phyloP scores from a whole-genome alignment of 2,113 vertebrate species.

The Stomatorhinus ivindoensis region DNA sequence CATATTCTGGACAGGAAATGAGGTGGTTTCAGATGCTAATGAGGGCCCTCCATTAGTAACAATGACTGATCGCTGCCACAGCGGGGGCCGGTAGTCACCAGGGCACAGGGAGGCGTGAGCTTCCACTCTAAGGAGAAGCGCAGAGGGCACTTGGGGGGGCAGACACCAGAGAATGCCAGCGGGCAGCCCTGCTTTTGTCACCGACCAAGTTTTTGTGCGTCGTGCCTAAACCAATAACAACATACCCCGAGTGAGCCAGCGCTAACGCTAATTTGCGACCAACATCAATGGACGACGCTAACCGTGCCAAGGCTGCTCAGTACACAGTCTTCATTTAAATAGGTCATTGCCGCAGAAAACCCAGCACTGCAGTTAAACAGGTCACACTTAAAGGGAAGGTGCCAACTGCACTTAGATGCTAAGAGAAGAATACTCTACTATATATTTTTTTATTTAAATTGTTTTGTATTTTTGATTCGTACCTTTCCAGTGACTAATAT shows the following conservation, averaged over 20 bases:
- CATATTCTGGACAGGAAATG: conserved; percentile 65
- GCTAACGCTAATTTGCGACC: background rate
- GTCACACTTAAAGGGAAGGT: background rate
- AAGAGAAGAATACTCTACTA: background rate
- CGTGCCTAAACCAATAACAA: background rate
- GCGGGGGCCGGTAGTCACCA: conserved; percentile 41
- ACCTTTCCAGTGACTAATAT: background rate
- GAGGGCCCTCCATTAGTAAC: conserved; percentile 62
- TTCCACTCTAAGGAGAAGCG: conserved; percentile 49
- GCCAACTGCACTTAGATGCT: background rate
- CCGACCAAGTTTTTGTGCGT: background rate
- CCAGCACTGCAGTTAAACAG: background rate
- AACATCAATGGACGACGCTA: background rate
- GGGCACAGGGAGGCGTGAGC: conserved; percentile 43
- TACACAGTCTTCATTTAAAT: background rate
- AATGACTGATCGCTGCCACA: conserved; percentile 63
- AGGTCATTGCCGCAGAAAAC: background rate
- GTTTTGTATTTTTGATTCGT: background rate
- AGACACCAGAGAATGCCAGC: background rate
- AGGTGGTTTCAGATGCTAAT: conserved; percentile 63
- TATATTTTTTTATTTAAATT: too few relatives aligned
- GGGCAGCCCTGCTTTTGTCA: background rate
- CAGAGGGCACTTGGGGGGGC: conserved; percentile 7
- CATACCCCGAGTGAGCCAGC: background rate
- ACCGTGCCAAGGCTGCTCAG: background rate